phyloP scores from a whole-genome alignment of 2,888 invertebrate genomes.

The Allacma fusca region DNA sequence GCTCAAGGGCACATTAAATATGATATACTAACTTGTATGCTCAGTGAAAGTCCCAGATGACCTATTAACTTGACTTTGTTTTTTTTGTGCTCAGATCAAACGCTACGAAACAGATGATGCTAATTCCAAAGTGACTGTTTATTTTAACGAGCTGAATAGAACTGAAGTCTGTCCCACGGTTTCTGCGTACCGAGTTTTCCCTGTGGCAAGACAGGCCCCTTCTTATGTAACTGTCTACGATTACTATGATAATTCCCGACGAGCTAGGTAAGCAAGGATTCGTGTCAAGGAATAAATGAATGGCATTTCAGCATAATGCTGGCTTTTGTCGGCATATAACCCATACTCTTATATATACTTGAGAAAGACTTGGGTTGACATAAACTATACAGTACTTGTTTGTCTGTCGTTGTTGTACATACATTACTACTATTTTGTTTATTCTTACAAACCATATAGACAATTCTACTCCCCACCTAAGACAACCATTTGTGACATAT shows the following conservation, averaged over 20 bases:
- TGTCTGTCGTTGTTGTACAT: too few species aligned
- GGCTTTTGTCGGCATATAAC: too few species aligned
- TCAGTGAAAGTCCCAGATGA: too few species aligned
- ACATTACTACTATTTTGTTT: too few species aligned
- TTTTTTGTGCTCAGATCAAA: slow-evolving; percentile 49
- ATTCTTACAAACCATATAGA: slow-evolving; percentile 40
- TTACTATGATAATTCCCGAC: slow-evolving; percentile 79
- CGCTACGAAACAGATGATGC: slow-evolving; percentile 57
- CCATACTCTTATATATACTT: too few species aligned
- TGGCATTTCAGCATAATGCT: not conserved
- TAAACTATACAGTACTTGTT: too few species aligned
- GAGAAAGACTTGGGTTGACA: too few species aligned
- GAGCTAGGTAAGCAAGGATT: slow-evolving; percentile 53
- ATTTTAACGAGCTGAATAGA: slow-evolving; percentile 71
- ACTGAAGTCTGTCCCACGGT: slow-evolving; percentile 83
- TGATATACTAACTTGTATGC: too few species aligned
- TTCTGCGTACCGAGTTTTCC: slow-evolving; percentile 81
- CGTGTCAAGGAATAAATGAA: not conserved
- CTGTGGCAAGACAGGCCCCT: slow-evolving; percentile 85
- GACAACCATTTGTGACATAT: slow-evolving; percentile 82
- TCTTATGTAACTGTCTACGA: slow-evolving; percentile 86
- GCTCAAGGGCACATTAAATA: too few species aligned
- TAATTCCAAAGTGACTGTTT: slow-evolving; percentile 68
- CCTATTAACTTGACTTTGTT: too few species aligned
- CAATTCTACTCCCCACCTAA: slow-evolving; percentile 76